These are phyloP conservation scores for Acrocera orbiculus DNA, from an alignment of 2,888 invertebrate genomes.

Conservation along the genomic window DNA sequence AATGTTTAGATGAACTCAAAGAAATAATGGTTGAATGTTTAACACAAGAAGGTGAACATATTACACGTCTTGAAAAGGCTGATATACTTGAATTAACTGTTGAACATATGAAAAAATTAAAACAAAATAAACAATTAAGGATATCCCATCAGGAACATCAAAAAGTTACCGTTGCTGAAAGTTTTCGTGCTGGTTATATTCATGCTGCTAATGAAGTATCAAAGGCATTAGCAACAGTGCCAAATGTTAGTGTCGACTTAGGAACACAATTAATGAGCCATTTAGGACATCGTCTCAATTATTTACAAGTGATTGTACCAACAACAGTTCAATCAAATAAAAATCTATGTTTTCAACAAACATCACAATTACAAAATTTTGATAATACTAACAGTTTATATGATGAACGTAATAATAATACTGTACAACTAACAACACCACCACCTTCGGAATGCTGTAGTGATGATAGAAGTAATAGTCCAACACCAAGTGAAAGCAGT, in stretches of 20 bases:
- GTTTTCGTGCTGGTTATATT: conserved; percentile 76
- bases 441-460: conserved; percentile 29
- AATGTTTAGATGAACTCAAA: conserved; percentile 77
- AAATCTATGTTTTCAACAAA: conserved; percentile 8
- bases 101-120: conserved; percentile 62
- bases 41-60: conserved; percentile 74
- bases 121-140: conserved; percentile 54
- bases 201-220: conserved; percentile 82
- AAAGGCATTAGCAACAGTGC: conserved; percentile 65
- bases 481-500: conserved; percentile 25
- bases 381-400: neutral
- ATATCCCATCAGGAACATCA: conserved; percentile 4
- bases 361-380: too few relatives aligned
- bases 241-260: conserved; percentile 71
- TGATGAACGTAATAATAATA: neutral
- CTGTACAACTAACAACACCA: conserved; percentile 22
- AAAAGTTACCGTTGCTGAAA: conserved; percentile 39
- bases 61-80: conserved; percentile 77
- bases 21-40: conserved; percentile 59
- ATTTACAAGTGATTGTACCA: conserved; percentile 29
- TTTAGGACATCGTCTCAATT: conserved; percentile 66
- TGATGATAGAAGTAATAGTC: conserved; percentile 27
- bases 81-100: conserved; percentile 80
- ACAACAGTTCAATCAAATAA: conserved; percentile 14
- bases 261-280: conserved; percentile 84